Evolutionary conservation across 2,888 invertebrate genomes (phyloP).

Genomic region (Orthonevra nobilis): DNA sequence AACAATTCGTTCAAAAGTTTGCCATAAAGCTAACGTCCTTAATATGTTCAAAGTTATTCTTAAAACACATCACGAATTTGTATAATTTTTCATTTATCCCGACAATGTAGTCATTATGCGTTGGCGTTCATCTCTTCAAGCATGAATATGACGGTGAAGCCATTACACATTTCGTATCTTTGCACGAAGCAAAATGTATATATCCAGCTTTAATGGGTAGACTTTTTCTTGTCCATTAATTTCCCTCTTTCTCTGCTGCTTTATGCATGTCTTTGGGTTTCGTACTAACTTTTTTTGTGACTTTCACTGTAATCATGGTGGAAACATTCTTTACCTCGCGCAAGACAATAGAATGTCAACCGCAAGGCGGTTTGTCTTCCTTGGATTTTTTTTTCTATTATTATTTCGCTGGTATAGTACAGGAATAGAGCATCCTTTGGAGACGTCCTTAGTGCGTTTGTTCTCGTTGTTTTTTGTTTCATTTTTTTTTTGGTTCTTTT

Average conservation of each 20-base stretch:
- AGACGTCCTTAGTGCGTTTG: conserved; percentile 2
- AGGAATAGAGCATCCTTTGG: conserved; percentile 17
- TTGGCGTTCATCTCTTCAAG: no score
- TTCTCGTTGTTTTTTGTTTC: conserved; percentile 12
- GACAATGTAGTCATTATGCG: no score
- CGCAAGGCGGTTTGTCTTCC: conserved; percentile 56
- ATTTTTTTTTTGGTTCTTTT: no score
- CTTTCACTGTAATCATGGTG: conserved; percentile 54
- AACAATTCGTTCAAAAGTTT: no score
- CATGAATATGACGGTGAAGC: no score
- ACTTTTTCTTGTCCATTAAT: conserved; percentile 57
- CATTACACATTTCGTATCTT: conserved; percentile 54
- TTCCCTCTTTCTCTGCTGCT: conserved; percentile 30
- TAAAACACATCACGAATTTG: no score
- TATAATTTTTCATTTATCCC: no score
- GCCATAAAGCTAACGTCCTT: no score
- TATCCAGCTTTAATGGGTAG: conserved; percentile 55
- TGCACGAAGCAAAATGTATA: no score
- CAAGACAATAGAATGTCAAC: conserved; percentile 64
- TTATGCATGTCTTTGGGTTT: conserved; percentile 8
- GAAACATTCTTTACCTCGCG: conserved; percentile 57
- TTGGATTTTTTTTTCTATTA: conserved; percentile 19
- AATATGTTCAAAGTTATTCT: no score
- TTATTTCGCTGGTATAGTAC: conserved; percentile 21
- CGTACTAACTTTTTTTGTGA: conserved; percentile 3